Conservation (phyloP, 2,113 vertebrate genomes). For the Brevimyrus niger region DNA sequence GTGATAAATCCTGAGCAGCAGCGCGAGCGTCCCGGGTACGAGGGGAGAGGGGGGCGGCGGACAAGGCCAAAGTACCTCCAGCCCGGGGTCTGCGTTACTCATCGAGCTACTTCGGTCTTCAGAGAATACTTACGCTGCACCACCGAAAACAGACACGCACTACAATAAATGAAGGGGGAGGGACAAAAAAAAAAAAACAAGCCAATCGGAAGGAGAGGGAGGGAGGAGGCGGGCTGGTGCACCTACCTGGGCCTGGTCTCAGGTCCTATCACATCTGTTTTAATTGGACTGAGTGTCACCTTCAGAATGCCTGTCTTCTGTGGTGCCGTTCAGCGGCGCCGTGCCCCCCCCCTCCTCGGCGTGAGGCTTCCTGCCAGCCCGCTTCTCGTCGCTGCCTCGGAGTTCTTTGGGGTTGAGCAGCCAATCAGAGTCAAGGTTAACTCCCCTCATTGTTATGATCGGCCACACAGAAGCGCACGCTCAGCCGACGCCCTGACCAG, state of each 20-base stretch:
- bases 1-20: background rate
- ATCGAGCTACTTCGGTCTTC: slow-evolving; percentile 97
- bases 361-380: slow-evolving; percentile 81
- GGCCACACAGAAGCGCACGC: background rate
- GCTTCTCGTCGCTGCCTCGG: slow-evolving; percentile 86
- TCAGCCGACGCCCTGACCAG: background rate
- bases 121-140: slow-evolving; percentile 99
- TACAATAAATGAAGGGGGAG: slow-evolving; percentile 51
- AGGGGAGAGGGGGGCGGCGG: slow-evolving; percentile 34
- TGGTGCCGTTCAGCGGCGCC: slow-evolving; percentile 92
- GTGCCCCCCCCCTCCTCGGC: slow-evolving; percentile 81
- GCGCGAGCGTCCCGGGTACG: background rate
- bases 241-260: slow-evolving; percentile 99
- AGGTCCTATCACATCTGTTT: slow-evolving; percentile 99
- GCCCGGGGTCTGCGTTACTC: slow-evolving; percentile 77
- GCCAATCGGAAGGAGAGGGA: slow-evolving; percentile 44
- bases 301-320: slow-evolving; percentile 98
- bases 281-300: slow-evolving; percentile 99
- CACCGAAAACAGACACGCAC: slow-evolving; percentile 56
- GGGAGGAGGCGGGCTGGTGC: slow-evolving; percentile 75
- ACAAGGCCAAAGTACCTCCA: slow-evolving; percentile 97
- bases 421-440: background rate
- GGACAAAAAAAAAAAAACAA: slow-evolving; percentile 37
- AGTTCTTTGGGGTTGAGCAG: slow-evolving; percentile 69
- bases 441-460: background rate